These are phyloP conservation scores for Pseudoatta argentina DNA, from an alignment of 1,140 invertebrate genomes.

Conservation along the genomic window DNA sequence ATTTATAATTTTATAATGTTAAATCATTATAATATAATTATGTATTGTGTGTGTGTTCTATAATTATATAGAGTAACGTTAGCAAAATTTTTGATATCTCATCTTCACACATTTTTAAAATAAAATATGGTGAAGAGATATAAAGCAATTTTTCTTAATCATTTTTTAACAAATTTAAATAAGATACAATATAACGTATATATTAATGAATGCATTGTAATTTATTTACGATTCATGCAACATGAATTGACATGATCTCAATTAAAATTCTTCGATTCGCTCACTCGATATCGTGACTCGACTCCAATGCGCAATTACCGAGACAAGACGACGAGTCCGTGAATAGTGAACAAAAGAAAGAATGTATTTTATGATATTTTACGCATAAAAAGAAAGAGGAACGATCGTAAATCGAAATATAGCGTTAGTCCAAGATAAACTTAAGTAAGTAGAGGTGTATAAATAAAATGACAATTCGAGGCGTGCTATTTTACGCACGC, in stretches of 20 bases:
- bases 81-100: neutral
- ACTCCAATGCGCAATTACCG: slow-evolving; percentile 14
- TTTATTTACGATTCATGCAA: neutral
- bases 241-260: neutral
- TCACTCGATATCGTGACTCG: neutral
- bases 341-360: slow-evolving; percentile 77
- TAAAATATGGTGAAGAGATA: neutral
- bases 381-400: slow-evolving; percentile 71
- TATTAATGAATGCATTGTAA: neutral
- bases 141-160: neutral
- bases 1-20: slow-evolving; percentile 7
- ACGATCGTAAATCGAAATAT: slow-evolving; percentile 73
- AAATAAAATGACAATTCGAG: slow-evolving; percentile 64
- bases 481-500: slow-evolving; percentile 34
- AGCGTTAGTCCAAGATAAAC: slow-evolving; percentile 73
- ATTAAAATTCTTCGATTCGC: slow-evolving; percentile 10
- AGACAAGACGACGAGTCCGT: slow-evolving; percentile 76
- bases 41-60: neutral
- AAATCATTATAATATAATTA: neutral
- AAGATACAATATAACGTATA: neutral
- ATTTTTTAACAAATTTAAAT: neutral
- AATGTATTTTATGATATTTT: slow-evolving; percentile 85
- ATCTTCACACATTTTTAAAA: slow-evolving; percentile 1
- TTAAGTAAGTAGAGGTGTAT: slow-evolving; percentile 79
- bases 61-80: neutral